A percentile compares a stretch with the other conserved stretches of the same genome.
Conservation (phyloP, 1,140 invertebrate species). For the Rhopalosiphum maidis region DNA sequence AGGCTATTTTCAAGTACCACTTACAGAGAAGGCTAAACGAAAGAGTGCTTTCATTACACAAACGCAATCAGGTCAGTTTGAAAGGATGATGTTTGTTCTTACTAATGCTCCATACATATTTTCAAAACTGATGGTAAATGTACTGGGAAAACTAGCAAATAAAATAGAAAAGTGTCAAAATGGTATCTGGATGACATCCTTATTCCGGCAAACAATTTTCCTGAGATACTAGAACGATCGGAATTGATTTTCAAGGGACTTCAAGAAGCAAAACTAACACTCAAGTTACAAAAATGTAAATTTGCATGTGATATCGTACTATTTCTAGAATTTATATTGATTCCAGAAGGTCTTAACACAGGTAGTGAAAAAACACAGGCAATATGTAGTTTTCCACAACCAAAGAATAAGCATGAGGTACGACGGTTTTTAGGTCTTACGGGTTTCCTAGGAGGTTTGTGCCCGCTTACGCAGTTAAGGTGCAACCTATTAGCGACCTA, state of each 20-base stretch:
- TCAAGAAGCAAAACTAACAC: not conserved
- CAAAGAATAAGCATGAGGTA: slow-evolving; percentile 24
- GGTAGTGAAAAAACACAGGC: not conserved
- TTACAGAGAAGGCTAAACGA: slow-evolving; percentile 60
- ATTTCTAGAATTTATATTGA: slow-evolving; percentile 3
- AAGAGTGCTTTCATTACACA: slow-evolving; percentile 61
- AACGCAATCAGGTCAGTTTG: slow-evolving; percentile 58
- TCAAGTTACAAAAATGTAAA: not conserved
- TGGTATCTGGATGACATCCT: slow-evolving; percentile 26
- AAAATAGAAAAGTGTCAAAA: not conserved
- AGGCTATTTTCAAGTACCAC: slow-evolving; percentile 64
- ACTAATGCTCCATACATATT: slow-evolving; percentile 56
- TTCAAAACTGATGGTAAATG: slow-evolving; percentile 33
- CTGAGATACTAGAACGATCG: not conserved
- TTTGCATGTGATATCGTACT: not conserved
- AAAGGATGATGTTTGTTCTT: slow-evolving; percentile 60
- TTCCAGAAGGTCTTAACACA: not conserved
- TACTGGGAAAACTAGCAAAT: not conserved
- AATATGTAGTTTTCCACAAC: slow-evolving; percentile 28
- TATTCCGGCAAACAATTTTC: not conserved
- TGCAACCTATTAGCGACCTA: not conserved
- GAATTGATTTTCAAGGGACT: not conserved
- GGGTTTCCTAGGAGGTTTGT: slow-evolving; percentile 32
- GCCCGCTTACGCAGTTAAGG: not conserved
- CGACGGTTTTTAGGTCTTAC: not conserved